phyloP scores from a whole-genome alignment of 2,113 vertebrate species.

The Anser cygnoides region DNA sequence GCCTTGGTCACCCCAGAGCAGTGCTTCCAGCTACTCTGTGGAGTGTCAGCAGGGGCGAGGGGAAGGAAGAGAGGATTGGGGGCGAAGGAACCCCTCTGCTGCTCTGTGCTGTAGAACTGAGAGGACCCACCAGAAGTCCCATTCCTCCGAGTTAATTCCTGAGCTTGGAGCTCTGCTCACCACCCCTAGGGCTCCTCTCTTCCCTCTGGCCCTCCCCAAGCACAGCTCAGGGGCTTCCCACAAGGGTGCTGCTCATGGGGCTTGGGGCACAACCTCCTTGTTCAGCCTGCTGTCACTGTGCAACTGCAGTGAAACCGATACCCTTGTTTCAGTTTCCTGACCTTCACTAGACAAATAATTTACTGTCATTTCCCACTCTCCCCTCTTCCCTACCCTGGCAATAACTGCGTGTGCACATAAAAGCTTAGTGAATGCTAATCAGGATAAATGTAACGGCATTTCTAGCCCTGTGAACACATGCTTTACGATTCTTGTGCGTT shows the following conservation, averaged over 20 bases:
- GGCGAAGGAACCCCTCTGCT: background rate
- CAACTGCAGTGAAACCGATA: background rate
- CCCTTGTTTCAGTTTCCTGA: background rate
- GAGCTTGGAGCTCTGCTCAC: background rate
- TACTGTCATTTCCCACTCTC: background rate
- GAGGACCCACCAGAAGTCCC: background rate
- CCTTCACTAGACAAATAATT: conserved; percentile 32
- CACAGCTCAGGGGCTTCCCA: background rate
- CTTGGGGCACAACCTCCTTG: background rate
- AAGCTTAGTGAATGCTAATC: conserved; percentile 61
- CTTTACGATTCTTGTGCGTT: conserved; percentile 29
- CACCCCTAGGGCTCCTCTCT: rapidly evolving
- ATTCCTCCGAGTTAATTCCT: background rate
- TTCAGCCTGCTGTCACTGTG: background rate
- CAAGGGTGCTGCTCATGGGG: background rate
- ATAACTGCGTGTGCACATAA: conserved; percentile 38
- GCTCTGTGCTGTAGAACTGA: background rate
- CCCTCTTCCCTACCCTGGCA: conserved; percentile 12
- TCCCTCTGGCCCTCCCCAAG: background rate
- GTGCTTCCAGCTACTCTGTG: background rate
- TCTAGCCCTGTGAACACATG: conserved; percentile 36
- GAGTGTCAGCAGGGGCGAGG: background rate
- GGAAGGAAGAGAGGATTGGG: background rate
- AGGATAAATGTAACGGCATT: conserved; percentile 35
- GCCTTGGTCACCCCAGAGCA: background rate